Base-by-base conservation (phyloP, 2,797 vertebrate genomes). In the Luscinia megarhynchos region DNA sequence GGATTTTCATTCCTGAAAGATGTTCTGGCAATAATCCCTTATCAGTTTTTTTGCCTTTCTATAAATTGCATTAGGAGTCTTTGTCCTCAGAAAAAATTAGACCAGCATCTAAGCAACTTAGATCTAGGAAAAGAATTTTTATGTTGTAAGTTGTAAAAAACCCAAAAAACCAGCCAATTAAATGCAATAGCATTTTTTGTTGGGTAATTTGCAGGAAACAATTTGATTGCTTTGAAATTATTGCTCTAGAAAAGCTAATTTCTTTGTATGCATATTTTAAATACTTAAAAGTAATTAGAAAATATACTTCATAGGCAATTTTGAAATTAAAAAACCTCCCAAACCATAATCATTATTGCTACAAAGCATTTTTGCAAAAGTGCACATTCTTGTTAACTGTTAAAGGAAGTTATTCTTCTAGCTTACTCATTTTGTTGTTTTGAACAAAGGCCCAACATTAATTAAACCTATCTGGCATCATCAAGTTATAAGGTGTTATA, bases 251-350 rank as follows among this genome's bases (percentile, higher is more conserved):
- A 93, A 91, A 91, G 48, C 21, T 80, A 20, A 63, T 90, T 69
- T 89, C 53, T 77, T 84, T 77, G 45, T 84, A 63, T 70, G 64
- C 53, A 74, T 84, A 92, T 87, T 93, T 91, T 50, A 93, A 93
- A 73, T 64, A 82, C 50, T 82, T 95, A 22, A 57, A 94, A 83
- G 63, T 74, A 94, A 95, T 95, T 92, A 96, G 40, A 38, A 92
- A 87, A 93, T 53, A 73, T 3, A 95, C 54, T 51, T 89, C 32
- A 70, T 78, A 77, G 48, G 78, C 72, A 85, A 64, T 85, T 93
- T 77, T 77, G 74, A 77, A 92, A 84, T 81, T 43, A 16, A 78
- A 70, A 81, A 10, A 2, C 4, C 3, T 43, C 55, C 2, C 4
- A 48, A 41, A 23, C 24, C 16, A 82, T 26, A 83, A 38, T 72